phyloP scores from a whole-genome alignment of 2,888 invertebrate species.

The Crioceris asparagi region DNA sequence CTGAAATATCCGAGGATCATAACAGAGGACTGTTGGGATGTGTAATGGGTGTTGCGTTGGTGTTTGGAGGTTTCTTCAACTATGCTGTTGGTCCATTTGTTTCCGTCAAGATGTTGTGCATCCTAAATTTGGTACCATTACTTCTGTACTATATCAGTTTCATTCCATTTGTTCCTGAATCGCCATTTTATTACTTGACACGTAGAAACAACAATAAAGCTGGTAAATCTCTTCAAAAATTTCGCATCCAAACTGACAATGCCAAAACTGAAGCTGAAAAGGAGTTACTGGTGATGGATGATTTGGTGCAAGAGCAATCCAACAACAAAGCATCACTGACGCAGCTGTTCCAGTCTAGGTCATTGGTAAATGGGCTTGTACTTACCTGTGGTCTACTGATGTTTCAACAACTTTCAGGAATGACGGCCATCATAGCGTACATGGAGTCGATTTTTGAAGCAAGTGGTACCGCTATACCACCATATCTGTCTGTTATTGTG shows the following conservation, averaged over 20 bases:
- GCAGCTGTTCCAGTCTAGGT: too few species aligned
- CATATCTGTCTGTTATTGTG: slow-evolving; percentile 60
- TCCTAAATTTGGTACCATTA: slow-evolving; percentile 7
- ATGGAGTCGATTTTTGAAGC: slow-evolving; percentile 55
- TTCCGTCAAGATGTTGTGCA: slow-evolving; percentile 3
- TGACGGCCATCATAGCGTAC: slow-evolving; percentile 68
- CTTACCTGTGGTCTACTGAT: slow-evolving; percentile 23
- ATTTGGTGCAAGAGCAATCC: too few species aligned
- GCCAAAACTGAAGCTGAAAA: too few species aligned
- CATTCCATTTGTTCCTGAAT: slow-evolving; percentile 12
- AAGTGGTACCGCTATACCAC: slow-evolving; percentile 34
- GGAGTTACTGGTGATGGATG: too few species aligned
- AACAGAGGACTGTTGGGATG: slow-evolving; percentile 61
- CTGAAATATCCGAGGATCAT: slow-evolving; percentile 70
- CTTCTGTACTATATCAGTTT: slow-evolving; percentile 7
- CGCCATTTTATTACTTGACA: slow-evolving; percentile 17
- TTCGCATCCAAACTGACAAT: too few species aligned
- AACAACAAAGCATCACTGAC: too few species aligned
- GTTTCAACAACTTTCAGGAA: slow-evolving; percentile 42
- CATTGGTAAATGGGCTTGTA: slow-evolving; percentile 33
- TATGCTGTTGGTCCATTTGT: slow-evolving; percentile 53
- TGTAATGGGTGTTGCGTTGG: slow-evolving; percentile 60
- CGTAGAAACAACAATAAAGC: slow-evolving; percentile 47
- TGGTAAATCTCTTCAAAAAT: background rate
- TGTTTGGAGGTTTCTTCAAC: slow-evolving; percentile 52